phyloP scores from a whole-genome alignment of 1,140 invertebrate genomes.

The Drosophila trapezifrons region DNA sequence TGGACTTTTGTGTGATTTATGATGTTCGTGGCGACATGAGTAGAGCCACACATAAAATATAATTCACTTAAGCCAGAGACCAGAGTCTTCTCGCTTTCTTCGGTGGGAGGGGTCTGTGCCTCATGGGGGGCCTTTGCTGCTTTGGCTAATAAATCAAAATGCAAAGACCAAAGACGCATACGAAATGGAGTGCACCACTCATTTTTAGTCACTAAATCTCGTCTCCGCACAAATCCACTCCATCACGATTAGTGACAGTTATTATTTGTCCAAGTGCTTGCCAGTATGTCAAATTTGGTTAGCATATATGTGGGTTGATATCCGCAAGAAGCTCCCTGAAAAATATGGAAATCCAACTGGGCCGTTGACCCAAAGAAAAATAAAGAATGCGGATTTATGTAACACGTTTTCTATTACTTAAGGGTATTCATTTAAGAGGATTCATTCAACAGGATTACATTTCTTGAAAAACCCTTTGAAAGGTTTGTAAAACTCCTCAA shows the following conservation, averaged over 20 bases:
- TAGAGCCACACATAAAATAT: constrained; percentile 46
- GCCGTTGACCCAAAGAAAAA: constrained; percentile 1
- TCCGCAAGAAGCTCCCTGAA: neutral
- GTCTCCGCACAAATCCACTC: constrained; percentile 38
- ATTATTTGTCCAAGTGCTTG: constrained; percentile 49
- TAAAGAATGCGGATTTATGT: neutral
- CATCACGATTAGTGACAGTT: constrained; percentile 51
- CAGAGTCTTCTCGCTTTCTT: constrained; percentile 12
- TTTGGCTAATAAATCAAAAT: constrained; percentile 42
- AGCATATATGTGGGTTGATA: constrained; percentile 11
- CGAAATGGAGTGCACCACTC: constrained; percentile 41
- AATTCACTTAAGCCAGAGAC: constrained; percentile 44
- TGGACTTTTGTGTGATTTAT: constrained; percentile 52
- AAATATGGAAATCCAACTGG: neutral
- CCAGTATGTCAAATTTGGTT: constrained; percentile 29
- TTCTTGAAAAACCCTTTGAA: too few species aligned
- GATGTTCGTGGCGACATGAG: constrained; percentile 40
- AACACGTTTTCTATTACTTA: neutral
- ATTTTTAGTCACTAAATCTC: constrained; percentile 44
- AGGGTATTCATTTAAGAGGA: too few species aligned
- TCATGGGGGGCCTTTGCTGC: neutral
- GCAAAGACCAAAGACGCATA: constrained; percentile 38
- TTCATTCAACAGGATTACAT: too few species aligned
- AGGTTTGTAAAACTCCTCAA: neutral
- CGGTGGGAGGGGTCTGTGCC: neutral